Evolutionary conservation across 2,113 vertebrate genomes (phyloP).

Genomic region (Silurus meridionalis): DNA sequence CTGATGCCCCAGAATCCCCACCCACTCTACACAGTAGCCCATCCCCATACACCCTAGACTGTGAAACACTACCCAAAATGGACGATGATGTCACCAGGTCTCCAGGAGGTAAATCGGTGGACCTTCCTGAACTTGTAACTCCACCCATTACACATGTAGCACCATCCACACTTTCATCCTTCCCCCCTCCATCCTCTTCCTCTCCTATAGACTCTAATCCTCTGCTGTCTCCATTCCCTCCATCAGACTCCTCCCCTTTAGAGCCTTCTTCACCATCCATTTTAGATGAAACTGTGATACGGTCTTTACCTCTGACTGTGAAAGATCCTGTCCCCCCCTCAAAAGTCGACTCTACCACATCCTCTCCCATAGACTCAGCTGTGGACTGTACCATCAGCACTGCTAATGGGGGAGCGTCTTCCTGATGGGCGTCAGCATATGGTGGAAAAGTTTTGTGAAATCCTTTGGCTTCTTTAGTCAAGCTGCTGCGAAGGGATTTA

Average conservation of each 20-base stretch:
- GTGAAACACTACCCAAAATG: background rate
- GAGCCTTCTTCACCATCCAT: background rate
- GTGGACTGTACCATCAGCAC: conserved; percentile 74
- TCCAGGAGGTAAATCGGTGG: background rate
- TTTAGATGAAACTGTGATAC: conserved; percentile 21
- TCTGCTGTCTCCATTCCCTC: background rate
- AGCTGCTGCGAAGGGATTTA: conserved; percentile 8
- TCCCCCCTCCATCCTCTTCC: conserved; percentile 36
- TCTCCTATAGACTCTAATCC: conserved; percentile 52
- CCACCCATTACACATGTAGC: conserved; percentile 33
- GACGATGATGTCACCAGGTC: background rate
- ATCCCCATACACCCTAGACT: background rate
- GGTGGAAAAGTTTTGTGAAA: background rate
- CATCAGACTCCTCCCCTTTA: conserved; percentile 29
- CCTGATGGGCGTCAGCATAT: conserved; percentile 60
- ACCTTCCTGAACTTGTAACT: conserved; percentile 33
- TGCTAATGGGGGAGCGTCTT: conserved; percentile 76
- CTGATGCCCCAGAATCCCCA: background rate
- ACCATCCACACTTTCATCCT: conserved; percentile 13
- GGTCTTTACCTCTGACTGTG: conserved; percentile 31
- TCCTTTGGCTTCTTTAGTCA: background rate
- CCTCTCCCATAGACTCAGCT: conserved; percentile 71
- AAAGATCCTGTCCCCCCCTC: conserved; percentile 52
- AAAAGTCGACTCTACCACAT: conserved; percentile 63
- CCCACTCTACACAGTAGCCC: background rate